Percentiles rank a stretch among this genome's conserved stretches.
phyloP scores from a whole-genome alignment of 2,888 invertebrate genomes.

The Fissipunctia ypsillon region DNA sequence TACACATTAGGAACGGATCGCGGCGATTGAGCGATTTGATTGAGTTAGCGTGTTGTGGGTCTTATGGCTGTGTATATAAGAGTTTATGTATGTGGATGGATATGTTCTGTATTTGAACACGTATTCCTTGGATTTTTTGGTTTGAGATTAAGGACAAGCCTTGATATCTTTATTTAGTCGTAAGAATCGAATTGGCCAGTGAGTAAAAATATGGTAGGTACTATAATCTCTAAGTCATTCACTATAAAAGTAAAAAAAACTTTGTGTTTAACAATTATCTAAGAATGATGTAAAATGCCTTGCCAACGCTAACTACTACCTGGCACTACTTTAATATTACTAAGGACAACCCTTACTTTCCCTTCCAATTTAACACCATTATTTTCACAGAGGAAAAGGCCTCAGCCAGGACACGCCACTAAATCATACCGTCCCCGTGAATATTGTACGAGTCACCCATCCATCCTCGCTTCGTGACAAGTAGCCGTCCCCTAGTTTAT shows the following conservation, averaged over 20 bases:
- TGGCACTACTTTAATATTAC: not conserved
- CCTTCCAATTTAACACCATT: not conserved
- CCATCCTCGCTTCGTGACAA: constrained; percentile 45
- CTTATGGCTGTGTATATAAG: constrained; percentile 28
- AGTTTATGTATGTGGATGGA: constrained; percentile 11
- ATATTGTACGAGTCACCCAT: constrained; percentile 35
- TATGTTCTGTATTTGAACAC: constrained; percentile 13
- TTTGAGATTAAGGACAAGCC: not conserved
- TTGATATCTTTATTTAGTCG: not conserved
- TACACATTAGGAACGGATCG: constrained; percentile 48
- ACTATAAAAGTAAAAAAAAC: not conserved
- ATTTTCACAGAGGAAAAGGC: constrained; percentile 25
- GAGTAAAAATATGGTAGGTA: too few relatives aligned
- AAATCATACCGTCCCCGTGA: constrained; percentile 42
- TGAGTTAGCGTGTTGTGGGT: constrained; percentile 45
- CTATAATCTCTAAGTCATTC: too few relatives aligned
- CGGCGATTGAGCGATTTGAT: constrained; percentile 58
- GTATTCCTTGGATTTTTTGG: not conserved
- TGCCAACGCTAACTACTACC: not conserved
- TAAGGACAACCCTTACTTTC: not conserved
- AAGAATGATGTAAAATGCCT: not conserved
- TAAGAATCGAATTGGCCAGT: not conserved
- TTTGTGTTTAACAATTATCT: not conserved
- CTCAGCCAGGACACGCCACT: not conserved
- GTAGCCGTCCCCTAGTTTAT: constrained; percentile 36